phyloP scores from a whole-genome alignment of 1,140 invertebrate genomes.

The Platyscapa corneri region DNA sequence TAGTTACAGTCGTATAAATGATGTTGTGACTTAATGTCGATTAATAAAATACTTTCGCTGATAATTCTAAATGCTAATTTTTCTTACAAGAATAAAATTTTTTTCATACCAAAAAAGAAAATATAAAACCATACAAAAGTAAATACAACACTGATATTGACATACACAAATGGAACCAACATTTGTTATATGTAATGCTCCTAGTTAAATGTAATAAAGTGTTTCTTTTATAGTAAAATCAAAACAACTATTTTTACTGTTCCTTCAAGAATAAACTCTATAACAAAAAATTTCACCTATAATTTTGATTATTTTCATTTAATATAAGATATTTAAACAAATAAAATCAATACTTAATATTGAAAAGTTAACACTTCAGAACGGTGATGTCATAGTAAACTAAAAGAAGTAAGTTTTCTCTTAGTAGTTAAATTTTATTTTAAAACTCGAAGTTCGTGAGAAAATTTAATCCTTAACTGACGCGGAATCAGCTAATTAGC shows the following conservation, averaged over 20 bases:
- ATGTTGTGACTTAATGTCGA: constrained; percentile 18
- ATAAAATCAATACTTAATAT: constrained; percentile 7
- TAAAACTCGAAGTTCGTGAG: constrained; percentile 20
- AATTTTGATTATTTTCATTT: neutral
- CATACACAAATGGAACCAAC: constrained; percentile 14
- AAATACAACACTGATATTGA: constrained; percentile 37
- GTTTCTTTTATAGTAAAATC: constrained; percentile 61
- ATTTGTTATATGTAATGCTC: constrained; percentile 60
- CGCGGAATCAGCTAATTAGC: constrained; percentile 67
- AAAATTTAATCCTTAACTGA: constrained; percentile 70
- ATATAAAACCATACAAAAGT: constrained; percentile 32
- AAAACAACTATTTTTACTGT: constrained; percentile 5
- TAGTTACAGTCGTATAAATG: constrained; percentile 22
- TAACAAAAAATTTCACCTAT: neutral
- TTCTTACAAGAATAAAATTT: constrained; percentile 29
- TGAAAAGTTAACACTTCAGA: neutral
- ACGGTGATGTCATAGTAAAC: neutral
- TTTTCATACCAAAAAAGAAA: constrained; percentile 40
- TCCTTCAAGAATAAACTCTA: neutral
- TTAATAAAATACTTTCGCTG: constrained; percentile 13
- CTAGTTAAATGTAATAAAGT: constrained; percentile 70
- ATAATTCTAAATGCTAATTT: neutral
- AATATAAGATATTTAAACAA: neutral
- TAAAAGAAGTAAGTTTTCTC: neutral
- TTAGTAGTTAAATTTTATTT: constrained; percentile 38